phyloP scores from a whole-genome alignment of 2,888 invertebrate genomes.

The Melanargia galathea region DNA sequence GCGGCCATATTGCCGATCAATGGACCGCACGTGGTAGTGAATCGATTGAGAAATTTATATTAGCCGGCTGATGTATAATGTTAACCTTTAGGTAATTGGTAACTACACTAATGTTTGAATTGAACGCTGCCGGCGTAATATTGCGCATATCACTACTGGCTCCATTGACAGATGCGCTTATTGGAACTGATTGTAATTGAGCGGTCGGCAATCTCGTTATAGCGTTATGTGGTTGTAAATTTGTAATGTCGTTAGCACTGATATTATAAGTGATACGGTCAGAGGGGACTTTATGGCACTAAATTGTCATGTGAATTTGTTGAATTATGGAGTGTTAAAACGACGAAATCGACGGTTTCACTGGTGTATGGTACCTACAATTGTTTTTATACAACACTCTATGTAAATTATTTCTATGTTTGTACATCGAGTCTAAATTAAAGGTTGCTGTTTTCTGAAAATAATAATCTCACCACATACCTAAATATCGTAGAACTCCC shows the following conservation, averaged over 20 bases:
- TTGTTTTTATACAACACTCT: too few relatives aligned
- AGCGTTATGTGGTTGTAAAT: background rate
- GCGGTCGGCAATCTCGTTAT: slow-evolving; percentile 46
- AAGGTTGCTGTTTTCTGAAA: too few relatives aligned
- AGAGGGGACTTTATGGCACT: background rate
- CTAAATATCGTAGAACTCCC: too few relatives aligned
- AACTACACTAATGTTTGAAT: background rate
- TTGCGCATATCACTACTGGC: slow-evolving; percentile 33
- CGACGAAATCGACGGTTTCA: too few relatives aligned
- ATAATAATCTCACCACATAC: too few relatives aligned
- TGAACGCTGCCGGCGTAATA: background rate
- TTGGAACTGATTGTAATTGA: slow-evolving; percentile 62
- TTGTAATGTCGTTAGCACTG: slow-evolving; percentile 8
- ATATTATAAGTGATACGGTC: background rate
- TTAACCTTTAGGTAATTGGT: slow-evolving; percentile 5
- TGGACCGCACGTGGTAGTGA: slow-evolving; percentile 69
- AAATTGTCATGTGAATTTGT: background rate
- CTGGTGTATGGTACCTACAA: too few relatives aligned
- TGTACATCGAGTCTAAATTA: too few relatives aligned
- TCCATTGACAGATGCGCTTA: slow-evolving; percentile 67
- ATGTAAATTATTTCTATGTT: too few relatives aligned
- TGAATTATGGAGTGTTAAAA: background rate
- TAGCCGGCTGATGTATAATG: background rate
- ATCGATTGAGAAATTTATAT: slow-evolving; percentile 45
- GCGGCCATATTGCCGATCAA: slow-evolving; percentile 54